phyloP scores from a whole-genome alignment of 2,888 invertebrate genomes.

The Lochmaea crataegi region DNA sequence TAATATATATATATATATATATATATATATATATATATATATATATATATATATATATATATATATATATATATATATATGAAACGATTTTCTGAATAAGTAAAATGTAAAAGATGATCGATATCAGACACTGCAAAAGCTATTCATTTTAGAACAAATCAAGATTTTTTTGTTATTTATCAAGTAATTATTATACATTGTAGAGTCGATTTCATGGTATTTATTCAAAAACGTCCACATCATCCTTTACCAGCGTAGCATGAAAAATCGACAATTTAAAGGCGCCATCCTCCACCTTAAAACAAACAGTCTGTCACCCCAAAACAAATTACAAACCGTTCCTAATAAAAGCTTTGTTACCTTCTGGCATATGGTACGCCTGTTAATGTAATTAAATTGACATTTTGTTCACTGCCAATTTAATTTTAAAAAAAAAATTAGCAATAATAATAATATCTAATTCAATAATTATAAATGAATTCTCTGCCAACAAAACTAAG shows the following conservation, averaged over 20 bases:
- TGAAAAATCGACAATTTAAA: slow-evolving; percentile 23
- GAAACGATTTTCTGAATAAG: too few relatives aligned
- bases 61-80: too few relatives aligned
- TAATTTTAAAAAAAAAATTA: too few relatives aligned
- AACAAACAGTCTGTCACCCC: slow-evolving; percentile 32
- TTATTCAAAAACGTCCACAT: neutral
- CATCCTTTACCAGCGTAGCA: neutral
- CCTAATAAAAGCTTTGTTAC: slow-evolving; percentile 39
- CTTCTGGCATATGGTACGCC: slow-evolving; percentile 33
- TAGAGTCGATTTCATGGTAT: neutral
- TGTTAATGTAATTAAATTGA: neutral
- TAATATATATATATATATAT: too few relatives aligned
- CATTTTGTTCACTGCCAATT: too few relatives aligned
- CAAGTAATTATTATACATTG: too few relatives aligned
- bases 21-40: too few relatives aligned
- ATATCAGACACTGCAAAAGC: too few relatives aligned
- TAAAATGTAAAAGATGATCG: too few relatives aligned
- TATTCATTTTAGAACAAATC: too few relatives aligned
- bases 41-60: too few relatives aligned
- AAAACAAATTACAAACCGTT: slow-evolving; percentile 35
- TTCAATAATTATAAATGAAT: neutral
- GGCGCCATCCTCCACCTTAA: slow-evolving; percentile 25
- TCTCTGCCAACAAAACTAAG: neutral
- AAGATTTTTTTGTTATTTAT: too few relatives aligned
- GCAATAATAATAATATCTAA: neutral